Evolutionary conservation across 2,797 vertebrate genomes (phyloP), one percentile per base, ranked within the genome.

Genomic region (Fistularia tabacaria): DNA sequence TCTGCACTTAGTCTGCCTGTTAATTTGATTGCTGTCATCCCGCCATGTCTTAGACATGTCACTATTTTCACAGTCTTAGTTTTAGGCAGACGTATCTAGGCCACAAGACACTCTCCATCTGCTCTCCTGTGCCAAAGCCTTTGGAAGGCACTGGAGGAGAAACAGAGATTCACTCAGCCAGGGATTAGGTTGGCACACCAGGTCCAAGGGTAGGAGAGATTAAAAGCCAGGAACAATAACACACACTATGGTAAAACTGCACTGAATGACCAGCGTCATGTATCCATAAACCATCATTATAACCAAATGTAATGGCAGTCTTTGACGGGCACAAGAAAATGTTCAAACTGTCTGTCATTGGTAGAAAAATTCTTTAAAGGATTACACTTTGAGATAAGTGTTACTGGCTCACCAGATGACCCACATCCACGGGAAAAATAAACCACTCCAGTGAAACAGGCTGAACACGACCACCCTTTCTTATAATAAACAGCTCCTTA

Each of bases 61-160:
- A 74, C 72, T 67, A 64, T 58, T 69, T 82, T 73, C 51, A 12
- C 66, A 67, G 72, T 64, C 66, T 69, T 66, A 53, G 64, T 77
- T 79, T 80, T 69, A 76, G 67, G 66, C 54, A 3, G 57, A 36
- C 36, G 57, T 68, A 85, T 82, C 67, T 83, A 80, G 83, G 84
- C 77, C 75, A 82, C 76, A 82, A 82, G 77, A 87, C 68, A 41
- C 66, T 68, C 57, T 73, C 81, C 85, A 85, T 89, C 86, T 86
- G 85, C 65, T 80, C 52, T 37, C 55, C 60, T 50, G 73, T 58
- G 80, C 73, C 76, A 76, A 84, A 77, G 75, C 73, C 74, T 64
- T 65, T 57, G 59, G 66, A 85, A 69, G 66, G 69, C 77, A 73
- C 59, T 44, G 49, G 3, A 54, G 52, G 45, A 59, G 47, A 49